Percentiles rank a stretch among this genome's conserved stretches.
Evolutionary conservation across 1,140 invertebrate species (phyloP).

Genomic region (Aphelenchoides fujianensis): DNA sequence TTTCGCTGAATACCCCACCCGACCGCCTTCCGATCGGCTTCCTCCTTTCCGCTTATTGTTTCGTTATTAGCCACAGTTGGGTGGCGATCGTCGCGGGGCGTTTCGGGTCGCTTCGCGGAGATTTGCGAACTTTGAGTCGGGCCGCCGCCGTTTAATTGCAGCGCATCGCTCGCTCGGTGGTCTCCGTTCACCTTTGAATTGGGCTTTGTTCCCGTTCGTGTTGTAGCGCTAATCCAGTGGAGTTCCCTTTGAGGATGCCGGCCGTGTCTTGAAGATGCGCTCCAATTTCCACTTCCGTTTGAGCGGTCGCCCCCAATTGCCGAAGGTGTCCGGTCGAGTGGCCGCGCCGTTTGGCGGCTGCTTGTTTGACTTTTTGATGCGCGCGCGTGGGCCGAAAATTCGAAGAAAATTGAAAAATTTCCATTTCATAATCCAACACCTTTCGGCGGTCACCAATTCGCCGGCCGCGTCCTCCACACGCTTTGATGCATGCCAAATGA

Average conservation of each 20-base stretch:
- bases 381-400: not conserved
- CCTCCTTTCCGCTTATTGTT: not conserved
- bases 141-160: not conserved
- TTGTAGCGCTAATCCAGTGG: not conserved
- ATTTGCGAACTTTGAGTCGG: not conserved
- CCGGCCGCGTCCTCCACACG: not conserved
- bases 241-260: not conserved
- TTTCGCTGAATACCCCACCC: not conserved
- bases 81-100: not conserved
- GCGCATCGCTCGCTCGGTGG: too few relatives aligned
- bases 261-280: not conserved
- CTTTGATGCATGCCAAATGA: constrained; percentile 5
- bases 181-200: not conserved
- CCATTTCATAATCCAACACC: constrained; percentile 2
- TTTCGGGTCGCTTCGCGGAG: too few relatives aligned
- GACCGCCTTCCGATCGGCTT: not conserved
- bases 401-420: constrained; percentile 6
- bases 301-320: not conserved
- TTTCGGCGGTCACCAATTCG: not conserved
- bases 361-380: constrained; percentile 1
- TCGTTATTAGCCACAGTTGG: not conserved
- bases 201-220: not conserved
- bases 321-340: too few relatives aligned
- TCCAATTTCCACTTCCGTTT: constrained; percentile 1
- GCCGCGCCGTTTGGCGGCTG: not conserved